Evolutionary conservation across 2,888 invertebrate species (phyloP), one percentile per base, ranked within the genome.

Genomic region (Patella ulyssiponensis): DNA sequence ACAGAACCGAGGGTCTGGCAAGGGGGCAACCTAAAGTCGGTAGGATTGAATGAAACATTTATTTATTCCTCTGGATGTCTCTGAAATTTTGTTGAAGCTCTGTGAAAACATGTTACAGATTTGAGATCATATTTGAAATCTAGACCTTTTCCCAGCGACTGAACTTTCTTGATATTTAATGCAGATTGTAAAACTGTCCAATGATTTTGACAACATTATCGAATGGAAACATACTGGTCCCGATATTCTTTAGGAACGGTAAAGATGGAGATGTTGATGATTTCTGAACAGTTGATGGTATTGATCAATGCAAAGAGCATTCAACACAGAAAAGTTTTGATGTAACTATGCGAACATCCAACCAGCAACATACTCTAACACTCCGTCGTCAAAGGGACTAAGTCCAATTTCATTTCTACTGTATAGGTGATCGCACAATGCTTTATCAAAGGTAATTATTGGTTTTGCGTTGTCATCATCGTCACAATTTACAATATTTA

Each of bases 401-500:
- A 58, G 58, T 14, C 58, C 58, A 15, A 14, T 58, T 58, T 3
- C 58, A 58, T 58, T 58, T 58, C 20, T 58, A 20, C 58, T 58
- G 58, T n/a, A 58, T 11, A 58, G 9, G 9, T 58, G 58, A 20
- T 58, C n/a, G 20, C 56, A 56, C 1, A 3, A 2, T 15, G 56
- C 56, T n/a, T n/a, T n/a, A n/a, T n/a, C n/a, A n/a, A n/a, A n/a
- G n/a, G 58, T 58, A n/a, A 58, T 58, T 20, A 58, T n/a, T 14
- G 58, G 64, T 5, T n/a, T 20, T 3, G 2, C 12, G n/a, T 3
- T 64, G 64, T 64, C 20, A 17, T 64, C 64, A 3, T 20, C 0
- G 20, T 64, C 64, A 17, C 64, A 64, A 64, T 64, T 64, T 20
- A 64, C 64, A 17, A 64, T n/a, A 20, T 64, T 64, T 64, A 64